A percentile compares a stretch with the other conserved stretches of the same genome.
Evolutionary conservation across 1,140 invertebrate genomes (phyloP).

Genomic region (Drosophila melanogaster): DNA sequence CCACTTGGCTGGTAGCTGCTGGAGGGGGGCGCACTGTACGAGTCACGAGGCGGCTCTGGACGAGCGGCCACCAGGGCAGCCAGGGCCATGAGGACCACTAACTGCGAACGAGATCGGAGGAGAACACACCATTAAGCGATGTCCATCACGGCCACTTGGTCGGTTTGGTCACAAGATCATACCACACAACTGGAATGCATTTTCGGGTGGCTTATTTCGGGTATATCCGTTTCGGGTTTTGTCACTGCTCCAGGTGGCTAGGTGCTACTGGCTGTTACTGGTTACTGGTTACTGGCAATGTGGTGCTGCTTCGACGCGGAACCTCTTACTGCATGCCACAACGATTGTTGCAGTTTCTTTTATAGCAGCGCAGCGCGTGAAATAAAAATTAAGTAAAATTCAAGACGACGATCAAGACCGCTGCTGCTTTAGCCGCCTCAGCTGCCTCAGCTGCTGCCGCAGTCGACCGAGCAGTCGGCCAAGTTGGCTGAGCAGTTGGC

Average conservation of each 20-base stretch:
- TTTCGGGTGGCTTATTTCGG: constrained; percentile 34
- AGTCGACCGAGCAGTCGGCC: neutral
- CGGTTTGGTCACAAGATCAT: constrained; percentile 37
- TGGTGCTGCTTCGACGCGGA: constrained; percentile 75
- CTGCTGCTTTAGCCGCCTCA: constrained; percentile 9
- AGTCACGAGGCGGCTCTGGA: constrained; percentile 80
- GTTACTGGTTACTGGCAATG: constrained; percentile 22
- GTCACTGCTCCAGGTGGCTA: constrained; percentile 10
- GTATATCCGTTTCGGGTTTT: constrained; percentile 53
- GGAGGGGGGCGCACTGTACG: constrained; percentile 74
- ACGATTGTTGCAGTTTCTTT: constrained; percentile 80
- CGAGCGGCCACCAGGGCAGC: constrained; percentile 70
- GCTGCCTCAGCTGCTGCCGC: neutral
- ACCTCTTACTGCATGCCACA: constrained; percentile 83
- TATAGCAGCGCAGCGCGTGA: constrained; percentile 80
- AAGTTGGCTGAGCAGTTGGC: constrained; percentile 57
- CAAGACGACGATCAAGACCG: constrained; percentile 54
- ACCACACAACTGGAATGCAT: constrained; percentile 84
- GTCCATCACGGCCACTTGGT: neutral
- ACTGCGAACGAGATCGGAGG: constrained; percentile 39
- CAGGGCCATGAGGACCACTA: constrained; percentile 73
- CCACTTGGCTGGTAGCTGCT: constrained; percentile 76
- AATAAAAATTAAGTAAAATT: constrained; percentile 81
- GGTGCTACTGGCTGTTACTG: constrained; percentile 25
- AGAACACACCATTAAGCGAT: constrained; percentile 23